Evolutionary conservation across 2,113 vertebrate genomes (phyloP), one percentile per base, ranked within the genome.

Genomic region (Anhinga anhinga): DNA sequence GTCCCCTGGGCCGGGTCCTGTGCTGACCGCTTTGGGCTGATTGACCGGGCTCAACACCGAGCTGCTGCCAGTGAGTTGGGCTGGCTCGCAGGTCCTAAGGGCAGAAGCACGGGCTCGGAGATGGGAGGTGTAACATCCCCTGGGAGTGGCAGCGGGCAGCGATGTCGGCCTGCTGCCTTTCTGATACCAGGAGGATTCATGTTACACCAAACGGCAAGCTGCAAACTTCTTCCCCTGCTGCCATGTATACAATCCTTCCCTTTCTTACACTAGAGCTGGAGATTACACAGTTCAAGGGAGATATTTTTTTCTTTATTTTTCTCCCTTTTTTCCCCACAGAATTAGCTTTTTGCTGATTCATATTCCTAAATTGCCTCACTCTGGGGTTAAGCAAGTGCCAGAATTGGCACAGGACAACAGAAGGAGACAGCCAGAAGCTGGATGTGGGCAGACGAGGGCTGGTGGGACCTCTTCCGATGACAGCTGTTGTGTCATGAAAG

Each of bases 1-100:
- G 11, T 56, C 15, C 23, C 19, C 15, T 1, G 0, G 34, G 56
- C 29, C 9, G 3, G 23, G 47, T 44, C 30, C 42, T 71, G 47
- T 1, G 1, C 17, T 11, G 36, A 8, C 9, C 6, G 1, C 34
- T 30, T 29, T 15, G 47, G 26, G 10, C 5, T 30, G 38, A 18
- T 63, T 22, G 42, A 69, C 30, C 0, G 6, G 18, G 56, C 20
- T 84, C 18, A n/a, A 26, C 36, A 5, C 8, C 17, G 44, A 52
- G 22, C 7, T 29, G 63, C 29, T 50, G 12, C 16, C 15, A 2
- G 38, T 22, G 26, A 81, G 44, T 13, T 58, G 56, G 11, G 53
- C 52, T 59, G 32, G 38, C 32, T 67, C n/a, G 5, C 0, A 0
- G 18, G 10, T 53, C 70, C 34, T 10, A 10, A 4, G 4, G 50